These are phyloP conservation scores for Conops quadrifasciatus DNA, from an alignment of 2,888 invertebrate genomes.

Conservation along the genomic window DNA sequence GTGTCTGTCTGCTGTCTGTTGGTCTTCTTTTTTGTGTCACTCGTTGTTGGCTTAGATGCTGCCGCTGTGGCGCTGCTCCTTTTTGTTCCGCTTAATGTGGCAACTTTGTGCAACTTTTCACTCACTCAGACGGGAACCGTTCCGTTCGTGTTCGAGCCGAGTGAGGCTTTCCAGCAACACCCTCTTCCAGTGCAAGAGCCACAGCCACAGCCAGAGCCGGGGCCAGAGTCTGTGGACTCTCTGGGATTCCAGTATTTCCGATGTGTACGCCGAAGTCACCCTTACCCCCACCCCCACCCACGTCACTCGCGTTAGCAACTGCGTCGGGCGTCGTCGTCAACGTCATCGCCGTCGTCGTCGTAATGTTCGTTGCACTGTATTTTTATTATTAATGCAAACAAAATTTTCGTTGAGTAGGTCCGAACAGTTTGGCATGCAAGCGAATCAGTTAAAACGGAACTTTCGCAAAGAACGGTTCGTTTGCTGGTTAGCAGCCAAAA, in stretches of 20 bases:
- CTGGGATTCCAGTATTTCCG: slow-evolving; percentile 7
- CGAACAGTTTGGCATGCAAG: slow-evolving; percentile 53
- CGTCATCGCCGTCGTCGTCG: slow-evolving; percentile 32
- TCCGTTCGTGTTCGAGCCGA: neutral
- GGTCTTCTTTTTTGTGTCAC: slow-evolving; percentile 10
- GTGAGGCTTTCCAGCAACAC: neutral
- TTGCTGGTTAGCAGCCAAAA: slow-evolving; percentile 28
- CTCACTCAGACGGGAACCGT: slow-evolving; percentile 7
- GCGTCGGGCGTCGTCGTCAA: slow-evolving; percentile 13
- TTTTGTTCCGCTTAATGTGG: neutral
- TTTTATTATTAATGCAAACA: slow-evolving; percentile 49
- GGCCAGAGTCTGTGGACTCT: neutral
- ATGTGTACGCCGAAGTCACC: slow-evolving; percentile 24
- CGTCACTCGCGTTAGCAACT: slow-evolving; percentile 1
- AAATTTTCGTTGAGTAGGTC: slow-evolving; percentile 63
- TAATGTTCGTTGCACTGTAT: slow-evolving; percentile 1
- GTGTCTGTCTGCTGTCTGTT: slow-evolving; percentile 31
- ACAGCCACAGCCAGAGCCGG: neutral
- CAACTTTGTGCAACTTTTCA: slow-evolving; percentile 14
- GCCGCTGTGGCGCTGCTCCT: slow-evolving; percentile 1
- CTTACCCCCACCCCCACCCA: slow-evolving; percentile 35
- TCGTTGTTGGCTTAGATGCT: neutral
- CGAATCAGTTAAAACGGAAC: slow-evolving; percentile 63
- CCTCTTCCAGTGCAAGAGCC: neutral
- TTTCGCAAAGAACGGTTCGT: slow-evolving; percentile 61